Base-by-base conservation (phyloP, 2,888 invertebrate species). In the Deilephila elpenor region DNA sequence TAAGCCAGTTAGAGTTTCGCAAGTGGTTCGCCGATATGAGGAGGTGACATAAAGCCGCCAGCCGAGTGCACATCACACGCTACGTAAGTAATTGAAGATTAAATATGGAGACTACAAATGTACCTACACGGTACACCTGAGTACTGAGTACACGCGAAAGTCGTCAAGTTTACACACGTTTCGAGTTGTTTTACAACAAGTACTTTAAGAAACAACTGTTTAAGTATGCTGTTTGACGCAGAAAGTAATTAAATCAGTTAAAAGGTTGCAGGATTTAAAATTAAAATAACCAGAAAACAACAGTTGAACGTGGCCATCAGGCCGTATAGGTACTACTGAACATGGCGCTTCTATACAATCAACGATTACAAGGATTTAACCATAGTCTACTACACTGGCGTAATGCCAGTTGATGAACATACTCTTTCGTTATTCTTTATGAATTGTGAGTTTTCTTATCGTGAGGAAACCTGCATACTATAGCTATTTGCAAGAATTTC, bases 11-110 rank as follows among this genome's bases (percentile, higher is more conserved):
- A 53, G 56, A 56, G n/a, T 56, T 29, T 17, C 25, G 29, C 60
- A 32, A 17, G 60, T 29, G 14, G 60, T 29, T 29, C 17, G 29
- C 5, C 60, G 29, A 25, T 29, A 29, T 32, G 29, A 25, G 17
- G 59, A 60, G 25, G 60, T 29, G 60, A 60, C 60, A 60, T 56
- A 56, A 19, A n/a, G 56, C 17, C n/a, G 56, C 56, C 56, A n/a
- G n/a, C 51, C 5, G 56, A 56, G n/a, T 56, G 56, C 56, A 56
- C n/a, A 61, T 14, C 29, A 19, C 29, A 61, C 61, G 34, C 44
- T n/a, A 4, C 17, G 60, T 60, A 60, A 64, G 64, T 64, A 64
- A 64, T 64, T 64, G 64, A 20, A 64, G 20, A 64, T 64, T 64
- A 64, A 64, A 64, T 64, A 64, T 64, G 64, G 37, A 64, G 5